Conservation (phyloP, 2,797 vertebrate species). For the Pseudomugil gertrudae region DNA sequence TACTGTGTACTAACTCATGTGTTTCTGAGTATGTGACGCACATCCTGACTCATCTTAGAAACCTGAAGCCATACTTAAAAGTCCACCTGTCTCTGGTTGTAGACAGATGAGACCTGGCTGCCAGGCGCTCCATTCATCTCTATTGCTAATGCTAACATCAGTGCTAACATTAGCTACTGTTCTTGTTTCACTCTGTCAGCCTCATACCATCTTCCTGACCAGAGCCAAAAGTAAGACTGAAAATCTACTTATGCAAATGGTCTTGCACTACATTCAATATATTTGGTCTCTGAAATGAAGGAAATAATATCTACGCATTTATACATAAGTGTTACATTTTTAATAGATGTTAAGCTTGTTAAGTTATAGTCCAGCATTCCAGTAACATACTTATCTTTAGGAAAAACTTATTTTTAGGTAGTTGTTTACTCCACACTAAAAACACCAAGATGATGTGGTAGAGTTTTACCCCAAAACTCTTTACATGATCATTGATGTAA, state of each 20-base stretch:
- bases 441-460: background rate
- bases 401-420: background rate
- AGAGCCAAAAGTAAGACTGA: conserved; percentile 63
- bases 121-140: conserved; percentile 72
- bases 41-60: conserved; percentile 61
- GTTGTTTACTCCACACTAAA: background rate
- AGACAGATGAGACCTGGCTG: conserved; percentile 77
- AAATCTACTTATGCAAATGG: conserved; percentile 60
- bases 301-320: conserved; percentile 37
- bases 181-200: conserved; percentile 76
- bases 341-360: conserved; percentile 23
- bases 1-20: conserved; percentile 48
- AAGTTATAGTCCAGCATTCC: conserved; percentile 10
- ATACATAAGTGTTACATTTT: conserved; percentile 32
- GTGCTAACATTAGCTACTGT: conserved; percentile 80
- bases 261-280: conserved; percentile 53
- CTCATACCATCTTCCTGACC: conserved; percentile 61
- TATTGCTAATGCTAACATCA: conserved; percentile 74
- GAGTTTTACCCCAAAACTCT: conserved; percentile 6
- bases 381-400: no score
- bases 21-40: conserved; percentile 68
- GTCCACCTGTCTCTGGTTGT: conserved; percentile 80
- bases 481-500: background rate
- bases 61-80: conserved; percentile 75
- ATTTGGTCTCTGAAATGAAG: conserved; percentile 45